These are phyloP conservation scores for Helarctos malayanus DNA, from an alignment of 2,797 vertebrate species.

Conservation along the genomic window DNA sequence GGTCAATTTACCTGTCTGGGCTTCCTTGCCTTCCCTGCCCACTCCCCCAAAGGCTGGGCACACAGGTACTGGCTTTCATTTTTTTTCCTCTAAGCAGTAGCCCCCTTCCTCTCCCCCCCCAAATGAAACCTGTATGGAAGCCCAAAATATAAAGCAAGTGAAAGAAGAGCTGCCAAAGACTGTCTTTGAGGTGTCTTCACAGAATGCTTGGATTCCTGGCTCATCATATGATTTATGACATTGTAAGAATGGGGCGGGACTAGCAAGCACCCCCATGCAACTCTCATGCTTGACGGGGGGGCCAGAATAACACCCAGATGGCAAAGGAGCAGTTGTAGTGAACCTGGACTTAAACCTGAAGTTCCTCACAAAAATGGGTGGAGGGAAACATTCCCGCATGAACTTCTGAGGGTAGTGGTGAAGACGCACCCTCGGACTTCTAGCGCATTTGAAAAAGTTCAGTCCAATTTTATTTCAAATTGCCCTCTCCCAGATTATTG, in stretches of 20 bases:
- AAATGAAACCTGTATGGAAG: background rate
- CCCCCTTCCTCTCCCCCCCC: background rate
- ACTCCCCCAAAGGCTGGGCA: background rate
- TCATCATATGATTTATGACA: background rate
- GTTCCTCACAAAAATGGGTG: background rate
- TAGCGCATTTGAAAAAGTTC: background rate
- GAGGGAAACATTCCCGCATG: slow-evolving; percentile 28
- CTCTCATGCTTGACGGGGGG: background rate
- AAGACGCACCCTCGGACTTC: background rate
- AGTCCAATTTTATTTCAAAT: slow-evolving; percentile 47
- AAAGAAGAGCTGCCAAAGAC: slow-evolving; percentile 9
- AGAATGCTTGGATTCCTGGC: background rate
- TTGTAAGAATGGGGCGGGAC: background rate
- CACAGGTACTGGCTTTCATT: background rate
- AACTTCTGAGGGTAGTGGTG: background rate
- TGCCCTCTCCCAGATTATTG: background rate
- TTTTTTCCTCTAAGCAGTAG: background rate
- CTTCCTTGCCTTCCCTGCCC: background rate
- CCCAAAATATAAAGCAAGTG: background rate
- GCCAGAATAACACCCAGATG: background rate
- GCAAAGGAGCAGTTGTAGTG: background rate
- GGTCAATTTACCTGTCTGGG: background rate
- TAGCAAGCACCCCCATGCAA: background rate
- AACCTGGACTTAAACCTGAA: background rate
- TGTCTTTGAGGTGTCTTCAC: background rate